Conservation (phyloP, 2,113 vertebrate genomes). For the Malurus cyaneus region DNA sequence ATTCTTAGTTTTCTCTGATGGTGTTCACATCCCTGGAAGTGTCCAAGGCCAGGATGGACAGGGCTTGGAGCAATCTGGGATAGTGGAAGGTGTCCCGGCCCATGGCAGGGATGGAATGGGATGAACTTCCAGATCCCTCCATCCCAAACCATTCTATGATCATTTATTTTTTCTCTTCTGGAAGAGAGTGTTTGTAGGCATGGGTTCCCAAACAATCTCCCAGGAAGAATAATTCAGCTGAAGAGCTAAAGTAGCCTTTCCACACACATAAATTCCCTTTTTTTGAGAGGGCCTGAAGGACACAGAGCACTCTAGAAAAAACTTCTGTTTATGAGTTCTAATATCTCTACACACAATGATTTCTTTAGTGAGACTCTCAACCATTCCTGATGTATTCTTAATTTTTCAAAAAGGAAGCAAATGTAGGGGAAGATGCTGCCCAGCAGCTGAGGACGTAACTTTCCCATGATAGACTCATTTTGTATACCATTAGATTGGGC, state of each 20-base stretch:
- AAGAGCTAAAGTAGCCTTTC: not conserved
- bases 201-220: not conserved
- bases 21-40: not conserved
- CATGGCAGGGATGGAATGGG: not conserved
- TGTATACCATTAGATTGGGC: not conserved
- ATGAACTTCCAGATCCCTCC: not conserved
- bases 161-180: not conserved
- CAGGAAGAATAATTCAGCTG: not conserved
- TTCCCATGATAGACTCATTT: not conserved
- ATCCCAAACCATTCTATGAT: not conserved
- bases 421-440: not conserved
- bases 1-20: not conserved
- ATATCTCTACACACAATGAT: not conserved
- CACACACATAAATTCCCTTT: rapidly evolving
- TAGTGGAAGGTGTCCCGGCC: not conserved
- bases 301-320: not conserved
- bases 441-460: not conserved
- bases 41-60: not conserved
- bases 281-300: not conserved
- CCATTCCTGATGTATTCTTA: not conserved
- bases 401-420: not conserved
- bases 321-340: not conserved
- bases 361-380: not conserved
- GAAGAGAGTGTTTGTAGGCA: not conserved
- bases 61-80: not conserved